Base-by-base conservation (phyloP, 2,113 vertebrate species). In the Zosterops hypoxanthus region DNA sequence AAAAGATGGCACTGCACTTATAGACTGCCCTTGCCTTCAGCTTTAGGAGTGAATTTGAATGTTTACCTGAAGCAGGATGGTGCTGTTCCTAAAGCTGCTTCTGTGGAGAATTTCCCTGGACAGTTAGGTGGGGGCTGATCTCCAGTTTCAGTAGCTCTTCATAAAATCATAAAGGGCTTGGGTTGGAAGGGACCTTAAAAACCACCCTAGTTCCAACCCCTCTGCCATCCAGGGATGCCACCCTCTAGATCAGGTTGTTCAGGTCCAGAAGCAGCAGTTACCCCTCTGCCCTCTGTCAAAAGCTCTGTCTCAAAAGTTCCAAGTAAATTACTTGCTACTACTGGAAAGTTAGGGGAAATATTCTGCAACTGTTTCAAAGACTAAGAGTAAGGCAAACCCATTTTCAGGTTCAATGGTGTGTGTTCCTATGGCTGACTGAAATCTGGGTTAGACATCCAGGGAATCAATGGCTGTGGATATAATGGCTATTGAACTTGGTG, bases 401-500 rank as follows among this genome's bases (percentile, higher is more conserved):
- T 57, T 69, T 80, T 66, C 41, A 46, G n/a, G 25, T 72, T 77
- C 57, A 21, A 14, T 65, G 49, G 20, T n/a, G 12, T 61, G 39
- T 66, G 64, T 60, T 59, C 84, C 47, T 71, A 9, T 2, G 0
- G 52, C 46, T 65, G 64, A 47, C 44, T 94, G 60, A 90, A 94
- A 96, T 94, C 90, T 95, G 82, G 87, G 94, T 96, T 95, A 95
- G 82, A 55, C 49, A 49, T 63, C 70, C 76, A 69, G 73, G 46
- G 86, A 92, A 95, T 96, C 94, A 77, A 86, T 96, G 77, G 13
- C 52, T 76, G 14, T 81, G 78, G 71, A 33, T 94, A 57, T 86
- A 96, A 93, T 96, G 92, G 68, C 55, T 92, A 68, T 92, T 79
- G 92, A 96, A 93, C 69, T 29, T 55, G 80, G 23, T 49, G 57